Conservation (phyloP, 2,113 vertebrate species). For the Neomonachus schauinslandi region DNA sequence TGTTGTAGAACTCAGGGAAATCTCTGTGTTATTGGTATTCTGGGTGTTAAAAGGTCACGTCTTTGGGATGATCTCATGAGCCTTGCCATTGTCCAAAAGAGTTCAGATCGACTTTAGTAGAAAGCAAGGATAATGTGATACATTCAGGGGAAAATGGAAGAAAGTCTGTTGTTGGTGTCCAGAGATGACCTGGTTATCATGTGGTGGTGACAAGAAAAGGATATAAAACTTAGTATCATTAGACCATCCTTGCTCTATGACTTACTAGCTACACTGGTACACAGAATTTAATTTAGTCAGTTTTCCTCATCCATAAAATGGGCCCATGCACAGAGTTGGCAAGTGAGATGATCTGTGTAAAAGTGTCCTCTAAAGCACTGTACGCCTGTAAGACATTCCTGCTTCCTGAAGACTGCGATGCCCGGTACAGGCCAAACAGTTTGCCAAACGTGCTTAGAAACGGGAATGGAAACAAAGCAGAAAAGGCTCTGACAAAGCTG, state of each 20-base stretch:
- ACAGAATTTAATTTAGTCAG: neutral
- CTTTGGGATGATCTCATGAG: neutral
- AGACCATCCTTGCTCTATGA: neutral
- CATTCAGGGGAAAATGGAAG: constrained; percentile 2
- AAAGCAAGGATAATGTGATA: neutral
- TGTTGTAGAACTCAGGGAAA: neutral
- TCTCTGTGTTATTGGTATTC: constrained; percentile 17
- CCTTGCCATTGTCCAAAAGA: neutral
- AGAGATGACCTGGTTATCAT: constrained; percentile 8
- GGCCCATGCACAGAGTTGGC: neutral
- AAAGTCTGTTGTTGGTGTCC: neutral
- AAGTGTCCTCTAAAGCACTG: neutral
- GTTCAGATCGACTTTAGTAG: neutral
- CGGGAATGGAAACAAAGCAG: neutral
- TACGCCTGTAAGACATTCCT: neutral
- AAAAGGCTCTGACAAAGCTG: neutral
- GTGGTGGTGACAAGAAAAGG: neutral
- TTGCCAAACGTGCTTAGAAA: constrained; percentile 29
- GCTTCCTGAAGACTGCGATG: neutral
- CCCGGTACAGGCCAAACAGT: neutral
- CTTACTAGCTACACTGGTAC: neutral
- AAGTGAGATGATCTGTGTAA: neutral
- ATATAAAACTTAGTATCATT: neutral
- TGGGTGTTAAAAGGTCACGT: neutral
- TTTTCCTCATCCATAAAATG: constrained; percentile 42